Evolutionary conservation across 2,113 vertebrate genomes (phyloP), one percentile per base, ranked within the genome.

Genomic region (Etheostoma spectabile): DNA sequence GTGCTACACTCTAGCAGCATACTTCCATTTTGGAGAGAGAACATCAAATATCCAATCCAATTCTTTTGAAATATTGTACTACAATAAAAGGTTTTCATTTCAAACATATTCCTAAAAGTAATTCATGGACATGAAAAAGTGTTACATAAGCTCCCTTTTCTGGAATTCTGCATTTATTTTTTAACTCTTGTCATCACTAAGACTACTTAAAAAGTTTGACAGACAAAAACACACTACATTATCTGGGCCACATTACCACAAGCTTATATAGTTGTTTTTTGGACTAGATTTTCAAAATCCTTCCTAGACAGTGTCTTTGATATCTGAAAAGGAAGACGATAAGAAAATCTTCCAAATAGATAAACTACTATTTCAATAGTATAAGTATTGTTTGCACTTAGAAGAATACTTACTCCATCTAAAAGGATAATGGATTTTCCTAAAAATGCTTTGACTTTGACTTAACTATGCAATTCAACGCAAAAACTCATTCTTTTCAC

Each of bases 1-100:
- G 24, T 81, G 64, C 53, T 81, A n/a, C 24, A 59, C 68, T 72
- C 21, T 49, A 70, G 75, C 64, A 74, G 19, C 62, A 65, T 63
- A 52, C 21, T 63, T 79, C 69, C 60, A 62, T 51, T 74, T 68
- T 21, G 5, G 53, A 82, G 55, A 56, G 21, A 71, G 52, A 69
- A 75, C 48, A 71, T 75, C 51, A 27, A 46, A 59, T 63, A 75
- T 48, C 48, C 12, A 71, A 51, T 85, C 38, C 3, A 48, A 33
- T 74, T 56, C 30, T 19, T 74, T 24, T 16, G 42, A 51, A 33
- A n/a, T n/a, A n/a, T n/a, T n/a, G n/a, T n/a, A n/a, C n/a, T n/a
- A n/a, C n/a, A n/a, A n/a, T n/a, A 16, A 66, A 59, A 68, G 8
- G 56, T 57, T 59, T 52, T 42, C 21, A 74, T 56, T 71, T 68